phyloP scores from a whole-genome alignment of 2,888 invertebrate species.

The Lucinisca nassula region DNA sequence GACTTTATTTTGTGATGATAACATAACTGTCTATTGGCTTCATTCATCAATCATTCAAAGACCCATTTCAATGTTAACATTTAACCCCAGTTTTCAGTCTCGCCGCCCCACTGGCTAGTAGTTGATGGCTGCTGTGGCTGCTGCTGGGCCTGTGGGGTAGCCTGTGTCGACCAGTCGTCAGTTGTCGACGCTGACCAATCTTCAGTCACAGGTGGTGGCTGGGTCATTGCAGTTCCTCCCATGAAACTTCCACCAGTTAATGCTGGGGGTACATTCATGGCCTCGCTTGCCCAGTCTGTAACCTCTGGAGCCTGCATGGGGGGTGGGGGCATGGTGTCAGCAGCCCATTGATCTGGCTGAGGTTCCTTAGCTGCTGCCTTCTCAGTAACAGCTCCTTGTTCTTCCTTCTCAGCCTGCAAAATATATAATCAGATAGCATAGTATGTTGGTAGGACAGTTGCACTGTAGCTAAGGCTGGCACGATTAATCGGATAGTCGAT shows the following conservation, averaged over 20 bases:
- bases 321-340: constrained; percentile 63
- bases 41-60: too few species aligned
- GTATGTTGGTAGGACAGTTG: too few species aligned
- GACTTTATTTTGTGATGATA: too few species aligned
- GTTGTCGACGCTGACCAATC: constrained; percentile 78
- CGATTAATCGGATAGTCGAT: too few species aligned
- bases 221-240: constrained; percentile 50
- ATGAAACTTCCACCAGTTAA: constrained; percentile 67
- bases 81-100: constrained; percentile 82
- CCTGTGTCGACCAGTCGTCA: constrained; percentile 80
- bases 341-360: constrained; percentile 78
- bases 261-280: constrained; percentile 74
- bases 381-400: constrained; percentile 90
- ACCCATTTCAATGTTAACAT: too few species aligned
- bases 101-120: constrained; percentile 80
- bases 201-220: constrained; percentile 66
- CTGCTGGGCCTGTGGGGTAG: constrained; percentile 53
- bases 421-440: constrained; percentile 16
- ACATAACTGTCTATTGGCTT: too few species aligned
- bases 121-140: constrained; percentile 60
- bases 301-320: constrained; percentile 71
- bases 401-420: constrained; percentile 95
- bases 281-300: constrained; percentile 85
- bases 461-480: too few species aligned
- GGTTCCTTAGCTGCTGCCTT: constrained; percentile 80